Conservation (phyloP, 2,888 invertebrate genomes). For the Pantelozetes paolii region DNA sequence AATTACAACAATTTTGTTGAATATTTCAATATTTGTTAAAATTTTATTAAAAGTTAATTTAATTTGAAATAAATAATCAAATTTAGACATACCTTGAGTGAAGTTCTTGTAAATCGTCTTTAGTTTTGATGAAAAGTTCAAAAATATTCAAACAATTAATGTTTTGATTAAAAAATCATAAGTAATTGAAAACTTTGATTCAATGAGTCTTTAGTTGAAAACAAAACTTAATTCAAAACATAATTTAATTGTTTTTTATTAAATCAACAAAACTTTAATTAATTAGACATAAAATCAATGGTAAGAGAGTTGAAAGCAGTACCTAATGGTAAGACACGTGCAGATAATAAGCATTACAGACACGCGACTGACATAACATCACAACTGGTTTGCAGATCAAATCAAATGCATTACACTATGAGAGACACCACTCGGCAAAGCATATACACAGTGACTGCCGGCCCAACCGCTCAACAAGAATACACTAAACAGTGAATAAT, state of each 20-base stretch:
- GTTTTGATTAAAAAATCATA: too few species aligned
- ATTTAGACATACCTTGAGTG: too few species aligned
- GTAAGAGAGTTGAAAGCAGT: neutral
- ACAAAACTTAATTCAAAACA: neutral
- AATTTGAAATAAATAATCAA: too few species aligned
- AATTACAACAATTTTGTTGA: too few species aligned
- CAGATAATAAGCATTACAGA: slow-evolving; percentile 17
- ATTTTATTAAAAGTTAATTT: too few species aligned
- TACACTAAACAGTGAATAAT: neutral
- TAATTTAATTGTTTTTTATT: neutral
- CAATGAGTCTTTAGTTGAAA: neutral
- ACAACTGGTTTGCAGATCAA: neutral
- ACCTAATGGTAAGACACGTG: neutral
- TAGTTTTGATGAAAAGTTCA: too few species aligned
- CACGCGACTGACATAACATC: slow-evolving; percentile 25
- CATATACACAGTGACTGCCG: neutral
- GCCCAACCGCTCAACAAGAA: neutral
- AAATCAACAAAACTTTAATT: neutral
- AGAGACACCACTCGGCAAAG: slow-evolving; percentile 27
- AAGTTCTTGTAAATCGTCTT: too few species aligned
- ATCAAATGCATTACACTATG: neutral
- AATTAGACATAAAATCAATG: neutral
- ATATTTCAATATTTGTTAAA: too few species aligned
- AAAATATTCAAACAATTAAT: too few species aligned
- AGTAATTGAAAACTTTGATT: neutral